These are phyloP conservation scores for Laodelphax striatellus DNA, from an alignment of 1,140 invertebrate species.

Conservation along the genomic window DNA sequence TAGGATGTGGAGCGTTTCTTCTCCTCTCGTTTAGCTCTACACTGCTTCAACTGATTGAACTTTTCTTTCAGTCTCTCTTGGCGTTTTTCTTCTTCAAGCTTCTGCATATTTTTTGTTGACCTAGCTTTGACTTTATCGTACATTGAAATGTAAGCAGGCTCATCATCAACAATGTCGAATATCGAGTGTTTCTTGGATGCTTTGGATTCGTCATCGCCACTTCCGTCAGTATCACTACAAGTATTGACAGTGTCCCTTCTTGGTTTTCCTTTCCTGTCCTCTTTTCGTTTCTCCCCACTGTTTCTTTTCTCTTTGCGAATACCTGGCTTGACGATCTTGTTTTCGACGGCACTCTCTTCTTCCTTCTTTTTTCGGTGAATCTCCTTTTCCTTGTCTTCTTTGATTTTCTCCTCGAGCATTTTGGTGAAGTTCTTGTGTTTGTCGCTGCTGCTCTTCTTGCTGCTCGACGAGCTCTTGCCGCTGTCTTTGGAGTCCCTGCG, in stretches of 20 bases:
- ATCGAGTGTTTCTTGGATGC: slow-evolving; percentile 77
- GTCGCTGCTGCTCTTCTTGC: slow-evolving; percentile 23
- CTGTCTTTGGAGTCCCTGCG: slow-evolving; percentile 62
- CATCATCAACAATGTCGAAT: slow-evolving; percentile 81
- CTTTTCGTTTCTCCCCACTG: slow-evolving; percentile 21
- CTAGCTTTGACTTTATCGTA: slow-evolving; percentile 96
- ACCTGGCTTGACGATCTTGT: slow-evolving; percentile 12
- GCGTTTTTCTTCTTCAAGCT: slow-evolving; percentile 76
- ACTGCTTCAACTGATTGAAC: slow-evolving; percentile 78
- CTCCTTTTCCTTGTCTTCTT: slow-evolving; percentile 37
- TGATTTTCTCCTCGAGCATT: slow-evolving; percentile 40
- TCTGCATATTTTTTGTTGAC: slow-evolving; percentile 85
- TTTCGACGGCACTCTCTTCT: slow-evolving; percentile 7
- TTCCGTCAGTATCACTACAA: slow-evolving; percentile 31
- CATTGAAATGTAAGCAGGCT: slow-evolving; percentile 90
- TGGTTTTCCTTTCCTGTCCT: slow-evolving; percentile 24
- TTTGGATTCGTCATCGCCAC: slow-evolving; percentile 55
- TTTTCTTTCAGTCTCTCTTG: slow-evolving; percentile 80
- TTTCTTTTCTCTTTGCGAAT: slow-evolving; percentile 20
- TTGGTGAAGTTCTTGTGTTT: slow-evolving; percentile 37
- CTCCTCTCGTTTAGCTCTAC: slow-evolving; percentile 67
- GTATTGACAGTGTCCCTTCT: slow-evolving; percentile 24
- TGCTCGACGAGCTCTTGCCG: slow-evolving; percentile 19
- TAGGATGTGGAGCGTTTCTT: slow-evolving; percentile 79
- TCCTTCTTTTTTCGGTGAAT: slow-evolving; percentile 18